phyloP scores from a whole-genome alignment of 23 tunicate species.

The Halocynthia aurantium region DNA sequence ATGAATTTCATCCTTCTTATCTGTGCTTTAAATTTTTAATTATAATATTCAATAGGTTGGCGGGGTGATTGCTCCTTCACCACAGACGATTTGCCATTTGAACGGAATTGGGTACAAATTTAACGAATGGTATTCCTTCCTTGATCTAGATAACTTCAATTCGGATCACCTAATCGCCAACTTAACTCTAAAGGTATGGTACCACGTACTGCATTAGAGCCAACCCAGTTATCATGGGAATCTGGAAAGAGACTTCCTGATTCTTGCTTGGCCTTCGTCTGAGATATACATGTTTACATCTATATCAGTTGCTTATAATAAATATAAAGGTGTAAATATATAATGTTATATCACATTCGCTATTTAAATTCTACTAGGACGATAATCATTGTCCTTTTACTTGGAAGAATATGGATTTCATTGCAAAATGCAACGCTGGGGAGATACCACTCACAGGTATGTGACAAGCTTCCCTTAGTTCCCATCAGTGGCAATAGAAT shows the following conservation, averaged over 20 bases:
- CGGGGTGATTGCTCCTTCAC: too few relatives aligned
- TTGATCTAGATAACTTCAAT: slow-evolving; percentile 77
- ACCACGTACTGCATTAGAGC: not conserved
- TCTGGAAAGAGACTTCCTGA: too few relatives aligned
- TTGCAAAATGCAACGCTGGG: slow-evolving; percentile 14
- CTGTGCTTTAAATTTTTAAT: too few relatives aligned
- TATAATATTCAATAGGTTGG: too few relatives aligned
- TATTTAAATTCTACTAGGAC: slow-evolving; percentile 8
- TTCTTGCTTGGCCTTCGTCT: too few relatives aligned
- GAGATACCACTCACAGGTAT: slow-evolving; percentile 47
- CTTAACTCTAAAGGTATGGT: slow-evolving; percentile 44
- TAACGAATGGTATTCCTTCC: slow-evolving; percentile 86
- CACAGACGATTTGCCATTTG: not conserved
- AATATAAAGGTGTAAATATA: not conserved
- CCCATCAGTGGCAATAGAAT: not conserved
- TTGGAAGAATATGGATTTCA: slow-evolving; percentile 36
- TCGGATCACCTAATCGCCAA: slow-evolving; percentile 58
- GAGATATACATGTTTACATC: not conserved
- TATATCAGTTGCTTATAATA: not conserved
- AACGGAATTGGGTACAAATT: slow-evolving; percentile 37
- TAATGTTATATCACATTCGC: not conserved
- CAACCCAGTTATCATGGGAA: not conserved
- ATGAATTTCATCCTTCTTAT: too few relatives aligned
- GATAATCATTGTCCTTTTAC: slow-evolving; percentile 18
- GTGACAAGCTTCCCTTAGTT: not conserved